phyloP scores from a whole-genome alignment of 2,888 invertebrate species.

The Nymphalis polychloros region DNA sequence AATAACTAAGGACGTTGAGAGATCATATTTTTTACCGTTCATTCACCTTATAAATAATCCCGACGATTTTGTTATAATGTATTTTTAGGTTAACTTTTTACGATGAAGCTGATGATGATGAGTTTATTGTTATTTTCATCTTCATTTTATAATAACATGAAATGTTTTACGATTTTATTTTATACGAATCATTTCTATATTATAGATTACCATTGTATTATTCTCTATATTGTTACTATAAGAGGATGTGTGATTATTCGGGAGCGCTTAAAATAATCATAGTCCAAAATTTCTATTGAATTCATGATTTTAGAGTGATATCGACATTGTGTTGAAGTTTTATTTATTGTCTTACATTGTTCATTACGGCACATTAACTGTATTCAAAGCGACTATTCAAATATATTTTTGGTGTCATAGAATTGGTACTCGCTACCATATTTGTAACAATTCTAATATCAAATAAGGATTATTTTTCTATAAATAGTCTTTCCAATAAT shows the following conservation, averaged over 20 bases:
- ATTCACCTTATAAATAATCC: no score
- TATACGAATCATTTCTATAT: background rate
- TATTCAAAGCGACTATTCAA: constrained; percentile 1
- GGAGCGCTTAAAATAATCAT: no score
- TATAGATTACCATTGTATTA: background rate
- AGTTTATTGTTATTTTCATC: constrained; percentile 20
- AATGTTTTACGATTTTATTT: constrained; percentile 8
- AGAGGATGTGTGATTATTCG: no score
- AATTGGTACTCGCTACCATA: background rate
- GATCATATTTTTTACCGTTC: no score
- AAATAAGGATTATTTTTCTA: no score
- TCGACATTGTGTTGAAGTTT: background rate
- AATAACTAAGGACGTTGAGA: no score
- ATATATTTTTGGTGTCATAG: background rate
- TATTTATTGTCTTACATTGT: no score
- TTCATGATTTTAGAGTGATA: background rate
- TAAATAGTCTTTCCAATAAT: no score
- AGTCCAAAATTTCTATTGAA: no score
- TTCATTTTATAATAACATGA: constrained; percentile 15
- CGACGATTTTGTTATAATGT: no score
- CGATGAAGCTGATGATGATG: constrained; percentile 17
- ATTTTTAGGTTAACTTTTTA: constrained; percentile 25
- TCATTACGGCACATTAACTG: background rate
- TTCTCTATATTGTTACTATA: no score
- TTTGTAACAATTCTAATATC: no score